Evolutionary conservation across 2,888 invertebrate species (phyloP).

Genomic region (Caenorhabditis sinica): DNA sequence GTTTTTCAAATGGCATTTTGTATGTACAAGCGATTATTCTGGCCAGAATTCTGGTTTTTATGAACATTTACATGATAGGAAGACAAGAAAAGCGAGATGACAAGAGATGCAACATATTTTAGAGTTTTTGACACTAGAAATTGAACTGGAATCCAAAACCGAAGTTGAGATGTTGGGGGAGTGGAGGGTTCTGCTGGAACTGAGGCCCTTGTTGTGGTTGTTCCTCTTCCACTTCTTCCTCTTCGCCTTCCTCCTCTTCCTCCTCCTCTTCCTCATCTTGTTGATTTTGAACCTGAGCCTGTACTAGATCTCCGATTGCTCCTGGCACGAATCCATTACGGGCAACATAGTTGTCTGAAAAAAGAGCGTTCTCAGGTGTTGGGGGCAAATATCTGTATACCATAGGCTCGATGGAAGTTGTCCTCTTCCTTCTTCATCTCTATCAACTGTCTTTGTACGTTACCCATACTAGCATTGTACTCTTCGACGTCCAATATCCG

Average conservation of each 20-base stretch:
- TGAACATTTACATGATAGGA: not conserved
- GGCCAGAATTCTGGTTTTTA: too few species aligned
- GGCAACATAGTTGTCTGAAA: not conserved
- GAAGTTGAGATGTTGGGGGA: too few species aligned
- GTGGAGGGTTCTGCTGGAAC: too few species aligned
- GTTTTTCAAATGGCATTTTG: not conserved
- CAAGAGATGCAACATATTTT: constrained; percentile 12
- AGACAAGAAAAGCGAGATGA: constrained; percentile 17
- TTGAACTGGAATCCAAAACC: not conserved
- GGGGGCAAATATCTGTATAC: too few species aligned
- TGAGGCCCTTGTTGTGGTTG: not conserved
- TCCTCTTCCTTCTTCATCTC: not conserved
- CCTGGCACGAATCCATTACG: not conserved
- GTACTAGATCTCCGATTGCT: not conserved
- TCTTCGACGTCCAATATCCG: not conserved
- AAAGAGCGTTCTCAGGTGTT: not conserved
- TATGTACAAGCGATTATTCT: not conserved
- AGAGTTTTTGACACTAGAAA: constrained; percentile 7
- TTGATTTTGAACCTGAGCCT: not conserved
- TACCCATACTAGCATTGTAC: not conserved
- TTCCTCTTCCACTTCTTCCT: not conserved
- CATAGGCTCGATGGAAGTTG: not conserved
- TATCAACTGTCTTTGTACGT: not conserved
- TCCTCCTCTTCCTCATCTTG: constrained; percentile 19
- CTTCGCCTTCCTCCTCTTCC: not conserved